phyloP scores from a whole-genome alignment of 2,797 vertebrate genomes.

The Trachurus trachurus region DNA sequence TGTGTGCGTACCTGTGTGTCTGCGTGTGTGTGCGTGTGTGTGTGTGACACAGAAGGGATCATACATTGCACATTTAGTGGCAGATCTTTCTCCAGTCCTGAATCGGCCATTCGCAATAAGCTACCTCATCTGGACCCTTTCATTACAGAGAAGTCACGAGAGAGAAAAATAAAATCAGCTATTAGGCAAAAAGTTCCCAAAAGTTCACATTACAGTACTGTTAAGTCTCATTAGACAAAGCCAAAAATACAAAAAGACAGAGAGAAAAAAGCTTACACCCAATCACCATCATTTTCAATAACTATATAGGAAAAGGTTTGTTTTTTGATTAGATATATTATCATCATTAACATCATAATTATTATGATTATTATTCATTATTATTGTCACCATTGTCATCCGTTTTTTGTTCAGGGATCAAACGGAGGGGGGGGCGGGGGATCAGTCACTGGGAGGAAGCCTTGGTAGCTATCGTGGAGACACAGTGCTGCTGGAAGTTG shows the following conservation, averaged over 20 bases:
- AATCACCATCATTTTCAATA: constrained; percentile 83
- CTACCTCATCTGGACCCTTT: constrained; percentile 72
- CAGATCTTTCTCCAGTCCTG: constrained; percentile 62
- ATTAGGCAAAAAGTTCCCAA: constrained; percentile 79
- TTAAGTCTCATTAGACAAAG: constrained; percentile 83
- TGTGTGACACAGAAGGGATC: constrained; percentile 46
- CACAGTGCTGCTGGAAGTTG: constrained; percentile 99
- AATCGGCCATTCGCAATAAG: constrained; percentile 50
- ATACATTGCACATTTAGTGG: constrained; percentile 77
- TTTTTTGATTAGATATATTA: constrained; percentile 86
- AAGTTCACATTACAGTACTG: constrained; percentile 87
- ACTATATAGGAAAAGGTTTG: constrained; percentile 83
- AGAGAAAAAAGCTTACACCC: constrained; percentile 80
- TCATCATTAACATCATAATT: constrained; percentile 83
- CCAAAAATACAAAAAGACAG: constrained; percentile 78
- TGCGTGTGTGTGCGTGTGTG: constrained; percentile 14
- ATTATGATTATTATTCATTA: constrained; percentile 84
- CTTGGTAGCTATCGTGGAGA: constrained; percentile 96
- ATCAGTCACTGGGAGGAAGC: constrained; percentile 95
- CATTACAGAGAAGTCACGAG: constrained; percentile 69
- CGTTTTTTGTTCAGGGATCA: constrained; percentile 72
- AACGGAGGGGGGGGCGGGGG: constrained; percentile 30
- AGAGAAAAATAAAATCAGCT: constrained; percentile 77
- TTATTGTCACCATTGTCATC: constrained; percentile 78
- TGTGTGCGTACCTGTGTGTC: constrained; percentile 37